phyloP scores from a whole-genome alignment of 2,888 invertebrate genomes.

The Agrilus mali region DNA sequence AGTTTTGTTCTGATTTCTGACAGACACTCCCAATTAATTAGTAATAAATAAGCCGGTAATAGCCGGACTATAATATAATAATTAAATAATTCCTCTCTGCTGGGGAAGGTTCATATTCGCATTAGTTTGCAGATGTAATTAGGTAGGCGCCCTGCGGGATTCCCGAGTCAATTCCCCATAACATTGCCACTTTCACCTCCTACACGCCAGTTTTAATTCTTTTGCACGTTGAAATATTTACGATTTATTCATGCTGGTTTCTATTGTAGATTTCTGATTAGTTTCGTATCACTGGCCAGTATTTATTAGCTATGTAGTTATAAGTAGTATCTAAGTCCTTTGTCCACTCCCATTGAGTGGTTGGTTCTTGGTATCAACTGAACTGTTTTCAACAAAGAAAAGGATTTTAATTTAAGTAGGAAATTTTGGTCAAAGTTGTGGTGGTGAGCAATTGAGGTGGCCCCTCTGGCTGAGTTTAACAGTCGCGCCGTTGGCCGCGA shows the following conservation, averaged over 20 bases:
- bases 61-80: slow-evolving; percentile 20
- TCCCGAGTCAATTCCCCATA: slow-evolving; percentile 14
- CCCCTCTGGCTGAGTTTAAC: no score
- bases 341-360: no score
- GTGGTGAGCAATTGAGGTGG: no score
- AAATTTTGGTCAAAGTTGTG: no score
- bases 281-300: no score
- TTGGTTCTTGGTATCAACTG: no score
- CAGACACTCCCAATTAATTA: slow-evolving; percentile 22
- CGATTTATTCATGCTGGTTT: background rate
- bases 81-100: slow-evolving; percentile 23
- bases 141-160: slow-evolving; percentile 19
- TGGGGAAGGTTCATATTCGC: slow-evolving; percentile 17
- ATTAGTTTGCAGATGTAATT: slow-evolving; percentile 21
- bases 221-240: slow-evolving; percentile 1
- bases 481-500: no score
- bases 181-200: slow-evolving; percentile 7
- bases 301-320: no score
- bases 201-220: background rate
- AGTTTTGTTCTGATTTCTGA: background rate
- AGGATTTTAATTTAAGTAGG: no score
- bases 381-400: no score
- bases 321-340: no score
- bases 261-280: no score
- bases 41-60: slow-evolving; percentile 25